phyloP scores from a whole-genome alignment of 2,797 vertebrate genomes.

The Platyrinchus mystaceus region DNA sequence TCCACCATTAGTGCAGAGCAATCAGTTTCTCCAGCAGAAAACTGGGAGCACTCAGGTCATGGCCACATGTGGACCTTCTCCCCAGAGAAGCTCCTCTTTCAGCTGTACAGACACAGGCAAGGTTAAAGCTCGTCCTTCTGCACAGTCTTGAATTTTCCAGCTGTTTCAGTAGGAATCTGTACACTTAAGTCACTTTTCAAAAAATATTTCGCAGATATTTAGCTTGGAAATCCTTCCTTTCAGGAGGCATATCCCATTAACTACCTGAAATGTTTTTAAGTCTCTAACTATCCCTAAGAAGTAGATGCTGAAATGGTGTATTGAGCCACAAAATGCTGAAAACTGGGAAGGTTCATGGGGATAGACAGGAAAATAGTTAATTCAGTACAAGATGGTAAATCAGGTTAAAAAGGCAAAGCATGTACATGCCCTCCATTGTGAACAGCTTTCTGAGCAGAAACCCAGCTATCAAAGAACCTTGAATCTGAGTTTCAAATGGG shows the following conservation, averaged over 20 bases:
- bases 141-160: not conserved
- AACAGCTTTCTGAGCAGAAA: not conserved
- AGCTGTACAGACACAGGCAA: accelerated
- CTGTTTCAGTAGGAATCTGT: not conserved
- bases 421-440: not conserved
- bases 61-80: not conserved
- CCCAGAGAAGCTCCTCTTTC: not conserved
- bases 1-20: not conserved
- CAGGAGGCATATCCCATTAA: not conserved
- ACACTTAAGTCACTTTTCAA: not conserved
- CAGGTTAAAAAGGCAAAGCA: not conserved
- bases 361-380: not conserved
- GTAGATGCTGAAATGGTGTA: not conserved
- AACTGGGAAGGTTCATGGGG: not conserved
- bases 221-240: not conserved
- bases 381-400: not conserved
- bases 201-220: not conserved
- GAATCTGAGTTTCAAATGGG: not conserved
- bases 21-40: not conserved
- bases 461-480: not conserved
- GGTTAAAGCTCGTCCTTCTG: not conserved
- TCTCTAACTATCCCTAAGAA: not conserved
- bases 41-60: not conserved
- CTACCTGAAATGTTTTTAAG: not conserved
- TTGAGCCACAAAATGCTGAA: not conserved